Percentiles rank a stretch among this genome's conserved stretches.
Conservation (phyloP, 2,113 vertebrate species). For the Cyanoramphus novaezelandiae region DNA sequence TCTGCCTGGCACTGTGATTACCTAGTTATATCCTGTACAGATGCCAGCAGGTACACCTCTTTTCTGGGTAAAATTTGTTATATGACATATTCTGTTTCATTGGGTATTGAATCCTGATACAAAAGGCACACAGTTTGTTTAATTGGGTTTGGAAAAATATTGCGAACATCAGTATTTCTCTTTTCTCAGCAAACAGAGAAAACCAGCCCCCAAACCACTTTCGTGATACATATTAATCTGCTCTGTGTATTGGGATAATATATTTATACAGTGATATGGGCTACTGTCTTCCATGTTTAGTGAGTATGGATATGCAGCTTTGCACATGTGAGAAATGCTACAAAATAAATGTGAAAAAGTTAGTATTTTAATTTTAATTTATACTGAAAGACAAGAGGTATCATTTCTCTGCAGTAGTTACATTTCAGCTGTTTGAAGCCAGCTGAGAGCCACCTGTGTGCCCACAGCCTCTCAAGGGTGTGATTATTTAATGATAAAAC, state of each 20-base stretch:
- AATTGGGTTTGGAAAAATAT: not conserved
- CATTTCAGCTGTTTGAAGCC: conserved; percentile 65
- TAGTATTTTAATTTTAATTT: conserved; percentile 70
- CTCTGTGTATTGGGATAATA: not conserved
- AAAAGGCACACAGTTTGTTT: not conserved
- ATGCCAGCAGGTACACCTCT: not conserved
- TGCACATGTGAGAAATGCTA: not conserved
- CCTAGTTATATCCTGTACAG: not conserved
- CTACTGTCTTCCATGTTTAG: not conserved
- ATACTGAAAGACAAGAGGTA: conserved; percentile 45
- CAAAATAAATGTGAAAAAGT: conserved; percentile 38
- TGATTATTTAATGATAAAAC: conserved; percentile 79
- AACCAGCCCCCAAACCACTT: not conserved
- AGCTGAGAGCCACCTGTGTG: conserved; percentile 67
- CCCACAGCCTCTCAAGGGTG: conserved; percentile 69
- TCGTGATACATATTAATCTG: not conserved
- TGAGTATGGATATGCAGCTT: not conserved
- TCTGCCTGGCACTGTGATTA: not conserved
- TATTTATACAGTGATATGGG: not conserved
- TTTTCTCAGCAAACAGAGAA: not conserved
- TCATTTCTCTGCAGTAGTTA: conserved; percentile 67
- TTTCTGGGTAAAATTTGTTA: not conserved
- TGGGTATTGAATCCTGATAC: not conserved
- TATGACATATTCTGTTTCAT: not conserved
- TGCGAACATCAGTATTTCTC: not conserved